Evolutionary conservation across 1,140 invertebrate species (phyloP).

Genomic region (Cheumatopsyche charites): DNA sequence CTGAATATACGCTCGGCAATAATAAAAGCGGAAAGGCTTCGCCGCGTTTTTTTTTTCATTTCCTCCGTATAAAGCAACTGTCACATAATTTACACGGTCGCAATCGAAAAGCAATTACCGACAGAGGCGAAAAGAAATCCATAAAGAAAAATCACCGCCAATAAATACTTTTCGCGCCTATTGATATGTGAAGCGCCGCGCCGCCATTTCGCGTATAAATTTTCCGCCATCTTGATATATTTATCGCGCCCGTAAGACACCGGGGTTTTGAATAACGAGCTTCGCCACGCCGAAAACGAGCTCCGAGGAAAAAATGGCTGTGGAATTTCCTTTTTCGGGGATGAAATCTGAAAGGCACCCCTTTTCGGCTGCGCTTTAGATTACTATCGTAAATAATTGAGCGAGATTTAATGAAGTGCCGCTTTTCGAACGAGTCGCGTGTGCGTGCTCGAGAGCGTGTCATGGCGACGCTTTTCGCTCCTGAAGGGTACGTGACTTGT

Average conservation of each 20-base stretch:
- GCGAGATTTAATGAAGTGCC: conserved; percentile 46
- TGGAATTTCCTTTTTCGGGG: not conserved
- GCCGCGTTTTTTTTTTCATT: no score
- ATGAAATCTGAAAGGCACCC: not conserved
- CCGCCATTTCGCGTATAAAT: conserved; percentile 27
- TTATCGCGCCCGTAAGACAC: conserved; percentile 39
- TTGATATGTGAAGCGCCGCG: conserved; percentile 36
- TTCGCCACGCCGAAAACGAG: conserved; percentile 19
- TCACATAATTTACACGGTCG: not conserved
- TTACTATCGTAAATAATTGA: conserved; percentile 47
- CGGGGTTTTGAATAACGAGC: conserved; percentile 42
- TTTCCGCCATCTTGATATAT: conserved; percentile 36
- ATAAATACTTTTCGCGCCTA: conserved; percentile 40
- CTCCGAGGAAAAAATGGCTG: conserved; percentile 24
- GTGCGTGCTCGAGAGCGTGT: conserved; percentile 18
- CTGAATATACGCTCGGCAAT: no score
- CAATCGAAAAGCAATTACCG: conserved; percentile 43
- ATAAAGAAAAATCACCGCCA: conserved; percentile 43
- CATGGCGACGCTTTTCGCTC: not conserved
- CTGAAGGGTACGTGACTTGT: not conserved
- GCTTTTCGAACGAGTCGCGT: conserved; percentile 15
- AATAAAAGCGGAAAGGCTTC: no score
- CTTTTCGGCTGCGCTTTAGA: conserved; percentile 32
- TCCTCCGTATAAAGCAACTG: not conserved
- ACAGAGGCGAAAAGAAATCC: conserved; percentile 23